Evolutionary conservation across 2,888 invertebrate genomes (phyloP), one percentile per base, ranked within the genome.

Genomic region (Mesorhabditis sp.): DNA sequence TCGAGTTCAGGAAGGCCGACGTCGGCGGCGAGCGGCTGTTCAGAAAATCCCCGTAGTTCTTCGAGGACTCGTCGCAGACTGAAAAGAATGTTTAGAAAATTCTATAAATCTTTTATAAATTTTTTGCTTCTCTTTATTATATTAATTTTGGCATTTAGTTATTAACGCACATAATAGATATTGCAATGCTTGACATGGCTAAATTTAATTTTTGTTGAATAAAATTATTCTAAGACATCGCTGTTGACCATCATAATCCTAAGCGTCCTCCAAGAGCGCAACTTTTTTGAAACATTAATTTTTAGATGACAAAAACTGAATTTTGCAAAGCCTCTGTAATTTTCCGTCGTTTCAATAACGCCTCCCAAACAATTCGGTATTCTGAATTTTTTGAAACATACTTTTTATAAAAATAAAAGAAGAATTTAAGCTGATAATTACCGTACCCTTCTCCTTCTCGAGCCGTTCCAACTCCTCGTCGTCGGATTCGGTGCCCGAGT

Each of bases 401-500:
- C 28, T 2, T 28, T 28, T 28, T 28, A 28, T 28, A 28, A 28
- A 28, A 1, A 28, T 1, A 62, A 41, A 62, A 62, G 7, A 62
- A 62, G 1, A 5, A 62, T 62, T 5, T 28, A 7, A 62, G 5
- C 41, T 7, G 4, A 5, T 5, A 15, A 62, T 28, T 28, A 65
- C 10, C 64, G 13, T 13, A 28, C 41, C 41, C 4, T 6, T 45
- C 44, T 62, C 15, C 41, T 67, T 63, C 4, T 45, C 67, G 62
- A 72, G 45, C 10, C 44, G 10, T 7, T 66, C 43, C 44, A 72
- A 66, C 66, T 78, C 78, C 70, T 77, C 77, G 43, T 78, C 78
- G 65, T 78, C 78, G 15, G 78, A 78, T 69, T 78, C 78, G 28
- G 78, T 78, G n/a, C 78, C 78, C 28, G 78, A 78, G 62, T 78